phyloP scores from a whole-genome alignment of 2,888 invertebrate species.

The Zaprionus bogoriensis region DNA sequence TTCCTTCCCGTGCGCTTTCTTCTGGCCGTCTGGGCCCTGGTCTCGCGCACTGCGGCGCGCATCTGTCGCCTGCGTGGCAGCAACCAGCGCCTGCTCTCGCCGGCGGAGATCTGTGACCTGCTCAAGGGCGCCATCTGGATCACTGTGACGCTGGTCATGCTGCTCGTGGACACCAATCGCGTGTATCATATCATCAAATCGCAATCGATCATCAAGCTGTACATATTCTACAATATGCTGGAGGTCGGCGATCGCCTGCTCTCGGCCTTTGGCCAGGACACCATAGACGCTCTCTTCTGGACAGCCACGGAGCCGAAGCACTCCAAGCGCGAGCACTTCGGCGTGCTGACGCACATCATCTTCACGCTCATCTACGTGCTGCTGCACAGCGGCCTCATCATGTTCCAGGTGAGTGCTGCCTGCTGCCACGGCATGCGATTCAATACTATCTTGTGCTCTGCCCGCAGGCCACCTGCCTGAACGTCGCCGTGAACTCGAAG shows the following conservation, averaged over 20 bases:
- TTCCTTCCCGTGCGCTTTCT: slow-evolving; percentile 96
- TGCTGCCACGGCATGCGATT: too few species aligned
- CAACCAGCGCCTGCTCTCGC: slow-evolving; percentile 87
- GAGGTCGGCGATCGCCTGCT: slow-evolving; percentile 98
- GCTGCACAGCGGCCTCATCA: slow-evolving; percentile 93
- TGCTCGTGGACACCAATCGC: slow-evolving; percentile 97
- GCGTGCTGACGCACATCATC: slow-evolving; percentile 94
- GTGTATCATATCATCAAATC: slow-evolving; percentile 98
- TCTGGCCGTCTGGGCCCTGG: slow-evolving; percentile 92
- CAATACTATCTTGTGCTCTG: too few species aligned
- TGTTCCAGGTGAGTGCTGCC: slow-evolving; percentile 97
- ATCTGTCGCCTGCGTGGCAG: slow-evolving; percentile 87
- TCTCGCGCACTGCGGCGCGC: slow-evolving; percentile 88
- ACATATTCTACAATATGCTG: slow-evolving; percentile 99
- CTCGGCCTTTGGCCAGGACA: slow-evolving; percentile 98
- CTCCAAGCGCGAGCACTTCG: slow-evolving; percentile 91
- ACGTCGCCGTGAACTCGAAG: slow-evolving; percentile 99
- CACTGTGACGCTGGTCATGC: slow-evolving; percentile 90
- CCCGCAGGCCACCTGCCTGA: slow-evolving; percentile 96
- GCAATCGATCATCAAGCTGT: slow-evolving; percentile 99
- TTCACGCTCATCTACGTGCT: slow-evolving; percentile 96
- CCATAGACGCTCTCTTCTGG: slow-evolving; percentile 98
- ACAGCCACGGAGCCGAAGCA: slow-evolving; percentile 97
- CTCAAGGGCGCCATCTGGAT: slow-evolving; percentile 95
- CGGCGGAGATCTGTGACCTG: slow-evolving; percentile 97